These are phyloP conservation scores for Dasypolia templi DNA, from an alignment of 2,888 invertebrate genomes.

Conservation along the genomic window DNA sequence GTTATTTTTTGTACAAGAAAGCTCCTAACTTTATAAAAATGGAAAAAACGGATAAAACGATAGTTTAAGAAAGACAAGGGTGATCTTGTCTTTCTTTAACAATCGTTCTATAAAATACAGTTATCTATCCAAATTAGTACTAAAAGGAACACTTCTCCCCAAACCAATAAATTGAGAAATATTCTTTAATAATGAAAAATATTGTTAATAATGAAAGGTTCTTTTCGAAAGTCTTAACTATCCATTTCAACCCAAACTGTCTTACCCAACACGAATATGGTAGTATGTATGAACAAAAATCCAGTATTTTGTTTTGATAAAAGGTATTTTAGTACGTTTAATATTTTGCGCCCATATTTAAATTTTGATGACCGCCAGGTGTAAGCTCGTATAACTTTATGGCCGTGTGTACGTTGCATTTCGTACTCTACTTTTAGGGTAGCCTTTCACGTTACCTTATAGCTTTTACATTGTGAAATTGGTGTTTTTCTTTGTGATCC, in stretches of 20 bases:
- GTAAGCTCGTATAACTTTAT: conserved; percentile 57
- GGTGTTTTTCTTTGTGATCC: conserved; percentile 71
- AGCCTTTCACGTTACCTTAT: conserved; percentile 61
- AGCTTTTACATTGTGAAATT: conserved; percentile 69
- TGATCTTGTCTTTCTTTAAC: background rate
- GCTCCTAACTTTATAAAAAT: too few species aligned
- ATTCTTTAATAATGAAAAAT: background rate
- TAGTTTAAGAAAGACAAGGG: too few species aligned
- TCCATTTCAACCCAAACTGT: background rate
- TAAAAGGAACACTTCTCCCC: background rate
- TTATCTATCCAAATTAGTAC: background rate
- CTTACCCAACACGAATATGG: background rate
- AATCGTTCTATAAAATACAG: background rate
- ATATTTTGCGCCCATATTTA: conserved; percentile 51
- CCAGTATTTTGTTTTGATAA: conserved; percentile 29
- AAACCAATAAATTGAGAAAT: background rate
- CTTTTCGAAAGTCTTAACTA: background rate
- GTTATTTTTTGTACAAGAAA: background rate
- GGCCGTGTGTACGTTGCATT: conserved; percentile 58
- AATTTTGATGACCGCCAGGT: conserved; percentile 54
- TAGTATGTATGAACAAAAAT: conserved; percentile 27
- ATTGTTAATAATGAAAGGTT: background rate
- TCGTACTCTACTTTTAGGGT: conserved; percentile 38
- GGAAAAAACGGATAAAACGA: too few species aligned
- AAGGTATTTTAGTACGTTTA: conserved; percentile 44